These are phyloP conservation scores for Sciaenops ocellatus DNA, from an alignment of 2,797 vertebrate genomes.

Conservation along the genomic window DNA sequence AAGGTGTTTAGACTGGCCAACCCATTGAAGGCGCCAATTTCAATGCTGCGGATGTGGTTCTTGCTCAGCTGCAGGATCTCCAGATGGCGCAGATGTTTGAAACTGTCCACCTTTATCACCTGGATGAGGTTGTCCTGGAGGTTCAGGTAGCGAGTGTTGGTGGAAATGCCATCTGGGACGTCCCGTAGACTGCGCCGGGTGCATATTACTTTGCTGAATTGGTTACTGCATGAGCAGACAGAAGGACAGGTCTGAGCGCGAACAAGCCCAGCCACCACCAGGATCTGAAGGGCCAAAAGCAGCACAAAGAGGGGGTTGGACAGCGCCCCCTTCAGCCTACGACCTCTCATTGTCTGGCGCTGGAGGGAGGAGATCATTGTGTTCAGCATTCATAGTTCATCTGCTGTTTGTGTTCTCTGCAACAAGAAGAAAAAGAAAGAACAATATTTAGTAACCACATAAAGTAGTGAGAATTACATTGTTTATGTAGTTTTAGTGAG, in stretches of 20 bases:
- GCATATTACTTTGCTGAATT: slow-evolving; percentile 99
- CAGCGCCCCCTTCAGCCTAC: slow-evolving; percentile 99
- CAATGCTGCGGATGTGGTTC: slow-evolving; percentile 98
- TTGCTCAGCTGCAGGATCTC: slow-evolving; percentile 98
- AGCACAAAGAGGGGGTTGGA: slow-evolving; percentile 99
- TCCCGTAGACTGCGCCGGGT: slow-evolving; percentile 95
- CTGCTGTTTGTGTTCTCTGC: slow-evolving; percentile 91
- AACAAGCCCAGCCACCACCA: slow-evolving; percentile 97
- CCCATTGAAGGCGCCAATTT: slow-evolving; percentile 99
- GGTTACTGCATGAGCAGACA: slow-evolving; percentile 98
- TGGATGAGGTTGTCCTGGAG: slow-evolving; percentile 99
- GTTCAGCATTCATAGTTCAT: slow-evolving; percentile 99
- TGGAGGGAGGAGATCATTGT: slow-evolving; percentile 99
- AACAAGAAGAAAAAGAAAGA: slow-evolving; percentile 68
- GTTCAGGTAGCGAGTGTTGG: slow-evolving; percentile 97
- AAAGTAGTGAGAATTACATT: background rate
- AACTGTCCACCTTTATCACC: slow-evolving; percentile 99
- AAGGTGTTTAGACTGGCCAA: slow-evolving; percentile 98
- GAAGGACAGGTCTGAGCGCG: slow-evolving; percentile 98
- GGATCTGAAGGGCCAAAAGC: slow-evolving; percentile 98
- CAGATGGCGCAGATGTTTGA: slow-evolving; percentile 97
- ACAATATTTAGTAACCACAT: slow-evolving; percentile 30
- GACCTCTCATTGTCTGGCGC: slow-evolving; percentile 99
- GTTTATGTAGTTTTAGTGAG: background rate
- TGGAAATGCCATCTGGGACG: slow-evolving; percentile 98